phyloP scores from a whole-genome alignment of 2,797 vertebrate species.

The Petrocephalus sullivani region DNA sequence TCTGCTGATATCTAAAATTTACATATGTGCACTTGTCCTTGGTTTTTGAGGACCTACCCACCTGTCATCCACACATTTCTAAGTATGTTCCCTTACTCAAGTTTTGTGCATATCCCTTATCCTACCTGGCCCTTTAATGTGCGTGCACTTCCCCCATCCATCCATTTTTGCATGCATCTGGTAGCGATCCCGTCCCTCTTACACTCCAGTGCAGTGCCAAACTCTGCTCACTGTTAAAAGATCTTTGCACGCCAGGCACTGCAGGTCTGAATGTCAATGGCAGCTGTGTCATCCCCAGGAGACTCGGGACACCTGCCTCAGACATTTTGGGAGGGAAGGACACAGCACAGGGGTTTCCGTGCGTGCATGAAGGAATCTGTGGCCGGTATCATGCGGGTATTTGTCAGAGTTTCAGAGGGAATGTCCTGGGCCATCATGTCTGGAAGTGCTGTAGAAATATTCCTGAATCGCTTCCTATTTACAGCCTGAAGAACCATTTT shows the following conservation, averaged over 20 bases:
- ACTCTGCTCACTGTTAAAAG: background rate
- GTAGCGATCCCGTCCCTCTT: background rate
- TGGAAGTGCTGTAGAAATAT: background rate
- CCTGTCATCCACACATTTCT: constrained; percentile 1
- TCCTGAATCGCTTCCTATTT: background rate
- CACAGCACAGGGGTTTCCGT: background rate
- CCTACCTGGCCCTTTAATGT: background rate
- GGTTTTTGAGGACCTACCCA: background rate
- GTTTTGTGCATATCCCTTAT: background rate
- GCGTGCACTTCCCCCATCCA: background rate
- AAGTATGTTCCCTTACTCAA: background rate
- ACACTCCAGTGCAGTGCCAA: constrained; percentile 5
- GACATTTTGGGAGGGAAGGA: background rate
- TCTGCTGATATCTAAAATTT: background rate
- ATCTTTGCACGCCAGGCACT: background rate
- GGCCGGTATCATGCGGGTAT: background rate
- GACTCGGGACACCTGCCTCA: background rate
- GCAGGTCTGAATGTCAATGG: background rate
- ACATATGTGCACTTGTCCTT: background rate
- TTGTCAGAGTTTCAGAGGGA: background rate
- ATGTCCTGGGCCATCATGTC: background rate
- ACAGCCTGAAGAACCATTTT: background rate
- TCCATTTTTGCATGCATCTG: background rate
- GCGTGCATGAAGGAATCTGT: background rate
- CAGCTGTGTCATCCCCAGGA: background rate